Conservation (phyloP, 2,797 vertebrate species). For the Apodemus agrarius region DNA sequence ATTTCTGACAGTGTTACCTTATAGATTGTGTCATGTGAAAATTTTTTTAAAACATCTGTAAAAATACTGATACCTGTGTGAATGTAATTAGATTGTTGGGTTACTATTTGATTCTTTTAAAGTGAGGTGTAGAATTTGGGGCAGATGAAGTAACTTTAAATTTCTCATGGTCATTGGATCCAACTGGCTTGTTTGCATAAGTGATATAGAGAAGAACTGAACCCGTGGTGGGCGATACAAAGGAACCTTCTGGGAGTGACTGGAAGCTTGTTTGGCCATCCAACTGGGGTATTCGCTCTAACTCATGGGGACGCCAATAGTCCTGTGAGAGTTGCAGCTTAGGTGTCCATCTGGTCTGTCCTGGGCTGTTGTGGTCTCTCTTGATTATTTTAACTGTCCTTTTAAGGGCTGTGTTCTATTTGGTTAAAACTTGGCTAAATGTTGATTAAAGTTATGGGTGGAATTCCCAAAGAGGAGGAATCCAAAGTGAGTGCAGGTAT, state of each 20-base stretch:
- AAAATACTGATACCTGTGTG: background rate
- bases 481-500: background rate
- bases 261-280: background rate
- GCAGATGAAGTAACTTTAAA: background rate
- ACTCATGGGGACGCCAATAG: background rate
- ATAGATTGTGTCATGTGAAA: background rate
- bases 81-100: background rate
- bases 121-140: background rate
- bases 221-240: background rate
- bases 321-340: background rate
- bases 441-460: background rate
- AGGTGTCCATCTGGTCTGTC: background rate
- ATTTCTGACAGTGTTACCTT: background rate
- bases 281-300: background rate
- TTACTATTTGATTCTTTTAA: background rate
- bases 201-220: background rate
- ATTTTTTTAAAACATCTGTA: background rate
- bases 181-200: background rate
- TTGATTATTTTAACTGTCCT: constrained; percentile 14
- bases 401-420: background rate
- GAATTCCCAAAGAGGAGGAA: constrained; percentile 3
- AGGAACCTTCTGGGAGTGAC: background rate
- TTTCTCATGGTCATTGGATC: background rate
- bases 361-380: background rate
- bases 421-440: constrained; percentile 23